Base-by-base conservation (phyloP, 2,797 vertebrate species). In the Rhinella marina region DNA sequence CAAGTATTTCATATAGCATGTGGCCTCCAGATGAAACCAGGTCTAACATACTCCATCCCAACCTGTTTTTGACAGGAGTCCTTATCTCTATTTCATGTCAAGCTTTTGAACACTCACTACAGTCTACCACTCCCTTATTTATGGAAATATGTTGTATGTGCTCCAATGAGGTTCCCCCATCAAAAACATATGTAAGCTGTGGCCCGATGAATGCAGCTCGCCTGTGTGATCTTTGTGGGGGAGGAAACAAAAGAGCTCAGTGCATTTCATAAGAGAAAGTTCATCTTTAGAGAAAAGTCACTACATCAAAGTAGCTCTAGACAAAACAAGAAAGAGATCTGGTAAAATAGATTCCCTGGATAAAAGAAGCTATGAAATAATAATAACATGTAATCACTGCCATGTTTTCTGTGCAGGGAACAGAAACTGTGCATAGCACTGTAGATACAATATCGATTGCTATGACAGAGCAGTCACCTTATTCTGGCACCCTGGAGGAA, bases 171-270 rank as follows among this genome's bases (percentile, higher is more conserved):
- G 27, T 73, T 81, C 77, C n/a, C 41, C 27, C 56, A 85, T 73
- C 25, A 88, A 75, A 88, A 85, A 84, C 82, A 85, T 62, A 81
- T 80, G 82, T 57, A 54, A 81, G 64, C 86, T 76, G 17, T 25
- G 16, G 81, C 57, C 41, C 78, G 86, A 87, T 86, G 54, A 61
- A 81, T 86, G 54, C 62, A 25, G 23, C 52, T n/a, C n/a, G 48
- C 17, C 77, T 61, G 62, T 86, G 85, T 86, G 85, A 86, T 86
- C 85, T 86, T 86, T 86, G 76, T 56, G 68, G 77, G 85, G 29
- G 84, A 75, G 84, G 21, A 7, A 19, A 23, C 62, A 85, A 57
- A 77, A 54, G 32, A 8, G 56, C 16, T 27, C 52, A 14, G 81
- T 56, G 70, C 14, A 48, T 62, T 52, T 64, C 73, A 85, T 50